phyloP scores from a whole-genome alignment of 1,140 invertebrate genomes.

The Triops longicaudatus region DNA sequence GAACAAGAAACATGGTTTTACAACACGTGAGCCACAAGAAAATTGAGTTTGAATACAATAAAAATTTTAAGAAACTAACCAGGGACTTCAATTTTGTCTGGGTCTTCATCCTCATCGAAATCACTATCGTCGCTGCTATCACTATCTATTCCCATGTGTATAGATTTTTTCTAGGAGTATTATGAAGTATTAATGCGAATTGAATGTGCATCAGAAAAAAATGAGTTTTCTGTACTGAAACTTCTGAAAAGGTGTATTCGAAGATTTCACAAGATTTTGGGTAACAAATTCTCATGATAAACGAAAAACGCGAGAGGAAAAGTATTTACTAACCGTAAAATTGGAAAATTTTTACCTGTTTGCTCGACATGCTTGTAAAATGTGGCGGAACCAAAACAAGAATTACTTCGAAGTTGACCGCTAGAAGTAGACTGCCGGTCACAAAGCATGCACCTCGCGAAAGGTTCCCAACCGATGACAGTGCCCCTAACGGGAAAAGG shows the following conservation, averaged over 20 bases:
- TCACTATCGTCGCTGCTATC: constrained; percentile 21
- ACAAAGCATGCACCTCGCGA: not conserved
- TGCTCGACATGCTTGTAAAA: constrained; percentile 15
- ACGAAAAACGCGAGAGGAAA: not conserved
- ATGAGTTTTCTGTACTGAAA: too few species aligned
- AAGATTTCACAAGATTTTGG: too few species aligned
- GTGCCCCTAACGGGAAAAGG: not conserved
- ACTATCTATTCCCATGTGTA: not conserved
- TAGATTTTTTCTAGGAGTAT: not conserved
- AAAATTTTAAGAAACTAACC: constrained; percentile 17
- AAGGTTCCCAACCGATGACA: not conserved
- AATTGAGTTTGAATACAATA: not conserved
- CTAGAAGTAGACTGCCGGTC: not conserved
- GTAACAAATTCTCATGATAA: not conserved
- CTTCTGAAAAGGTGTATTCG: too few species aligned
- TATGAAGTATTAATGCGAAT: too few species aligned
- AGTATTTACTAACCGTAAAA: not conserved
- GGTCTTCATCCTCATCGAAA: constrained; percentile 24
- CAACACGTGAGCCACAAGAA: not conserved
- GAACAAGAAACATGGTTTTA: not conserved
- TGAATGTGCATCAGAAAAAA: too few species aligned
- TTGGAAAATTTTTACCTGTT: not conserved
- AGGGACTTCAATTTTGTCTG: constrained; percentile 24
- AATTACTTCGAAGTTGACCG: not conserved
- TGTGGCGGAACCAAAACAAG: constrained; percentile 14